Evolutionary conservation across 2,888 invertebrate species (phyloP).

Genomic region (Athetis lepigone): DNA sequence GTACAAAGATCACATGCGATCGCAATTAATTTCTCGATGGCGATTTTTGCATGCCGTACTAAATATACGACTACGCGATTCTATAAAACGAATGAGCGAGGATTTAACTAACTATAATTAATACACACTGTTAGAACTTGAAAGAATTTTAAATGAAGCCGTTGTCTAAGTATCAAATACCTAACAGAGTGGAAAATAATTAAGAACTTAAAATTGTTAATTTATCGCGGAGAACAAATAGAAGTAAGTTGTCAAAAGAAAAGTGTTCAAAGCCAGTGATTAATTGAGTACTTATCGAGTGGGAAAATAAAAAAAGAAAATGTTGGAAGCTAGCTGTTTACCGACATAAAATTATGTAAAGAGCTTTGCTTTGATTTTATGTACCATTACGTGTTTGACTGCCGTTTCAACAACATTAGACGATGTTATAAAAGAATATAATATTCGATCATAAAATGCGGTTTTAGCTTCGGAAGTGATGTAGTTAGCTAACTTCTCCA

Average conservation of each 20-base stretch:
- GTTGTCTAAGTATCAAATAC: neutral
- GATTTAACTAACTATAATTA: neutral
- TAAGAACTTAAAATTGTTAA: neutral
- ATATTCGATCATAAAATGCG: neutral
- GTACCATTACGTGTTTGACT: slow-evolving; percentile 24
- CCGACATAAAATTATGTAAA: slow-evolving; percentile 33
- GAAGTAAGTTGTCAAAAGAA: slow-evolving; percentile 21
- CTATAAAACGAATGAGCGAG: neutral
- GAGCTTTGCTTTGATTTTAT: slow-evolving; percentile 39
- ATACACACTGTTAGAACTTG: neutral
- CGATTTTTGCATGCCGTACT: slow-evolving; percentile 40
- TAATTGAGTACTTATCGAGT: slow-evolving; percentile 29
- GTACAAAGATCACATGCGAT: slow-evolving; percentile 51
- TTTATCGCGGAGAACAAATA: slow-evolving; percentile 1
- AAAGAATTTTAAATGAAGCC: neutral
- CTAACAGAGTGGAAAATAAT: slow-evolving; percentile 12
- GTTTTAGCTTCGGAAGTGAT: slow-evolving; percentile 1
- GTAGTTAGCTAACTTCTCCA: neutral
- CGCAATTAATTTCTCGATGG: slow-evolving; percentile 51
- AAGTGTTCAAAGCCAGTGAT: slow-evolving; percentile 31
- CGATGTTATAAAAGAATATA: slow-evolving; percentile 9
- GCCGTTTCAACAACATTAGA: slow-evolving; percentile 21
- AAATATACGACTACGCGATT: slow-evolving; percentile 13
- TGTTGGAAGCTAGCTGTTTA: slow-evolving; percentile 19
- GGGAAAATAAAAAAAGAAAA: slow-evolving; percentile 41